Percentiles rank a stretch among this genome's conserved stretches.
These are phyloP conservation scores for Wiebesia pumilae DNA, from an alignment of 1,140 invertebrate species.

Conservation along the genomic window DNA sequence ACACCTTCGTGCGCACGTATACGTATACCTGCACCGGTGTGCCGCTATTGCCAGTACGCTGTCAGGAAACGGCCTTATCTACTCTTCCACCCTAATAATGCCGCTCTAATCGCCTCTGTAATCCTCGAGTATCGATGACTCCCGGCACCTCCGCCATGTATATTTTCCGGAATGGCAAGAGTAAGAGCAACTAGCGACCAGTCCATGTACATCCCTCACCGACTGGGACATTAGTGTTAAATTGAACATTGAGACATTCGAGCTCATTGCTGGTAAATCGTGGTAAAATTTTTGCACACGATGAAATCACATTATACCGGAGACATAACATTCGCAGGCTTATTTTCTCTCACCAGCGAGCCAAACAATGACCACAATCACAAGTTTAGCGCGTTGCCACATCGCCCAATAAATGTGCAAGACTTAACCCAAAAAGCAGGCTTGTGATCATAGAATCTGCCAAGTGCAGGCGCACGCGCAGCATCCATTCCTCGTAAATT, in stretches of 20 bases:
- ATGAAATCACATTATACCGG: neutral
- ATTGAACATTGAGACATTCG: neutral
- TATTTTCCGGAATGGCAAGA: slow-evolving; percentile 21
- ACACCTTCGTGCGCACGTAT: neutral
- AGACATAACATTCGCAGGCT: no score
- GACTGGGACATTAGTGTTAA: neutral
- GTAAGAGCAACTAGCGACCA: neutral
- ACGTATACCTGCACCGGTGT: neutral
- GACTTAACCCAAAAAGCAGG: no score
- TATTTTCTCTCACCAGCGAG: no score
- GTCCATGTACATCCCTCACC: neutral
- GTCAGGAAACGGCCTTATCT: slow-evolving; percentile 65
- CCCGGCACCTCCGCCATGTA: neutral
- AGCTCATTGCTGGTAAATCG: neutral
- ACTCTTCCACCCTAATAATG: slow-evolving; percentile 66
- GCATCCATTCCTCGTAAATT: slow-evolving; percentile 21
- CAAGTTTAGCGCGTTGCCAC: no score
- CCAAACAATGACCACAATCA: no score
- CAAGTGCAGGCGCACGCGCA: no score
- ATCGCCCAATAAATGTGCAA: no score
- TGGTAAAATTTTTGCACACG: neutral
- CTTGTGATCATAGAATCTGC: no score
- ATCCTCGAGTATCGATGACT: slow-evolving; percentile 65
- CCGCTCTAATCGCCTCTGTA: slow-evolving; percentile 64
- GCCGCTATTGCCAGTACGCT: slow-evolving; percentile 32